Percentiles rank a stretch among this genome's conserved stretches.
These are phyloP conservation scores for Lithobates sylvaticus DNA, from an alignment of 2,797 vertebrate species.

Conservation along the genomic window DNA sequence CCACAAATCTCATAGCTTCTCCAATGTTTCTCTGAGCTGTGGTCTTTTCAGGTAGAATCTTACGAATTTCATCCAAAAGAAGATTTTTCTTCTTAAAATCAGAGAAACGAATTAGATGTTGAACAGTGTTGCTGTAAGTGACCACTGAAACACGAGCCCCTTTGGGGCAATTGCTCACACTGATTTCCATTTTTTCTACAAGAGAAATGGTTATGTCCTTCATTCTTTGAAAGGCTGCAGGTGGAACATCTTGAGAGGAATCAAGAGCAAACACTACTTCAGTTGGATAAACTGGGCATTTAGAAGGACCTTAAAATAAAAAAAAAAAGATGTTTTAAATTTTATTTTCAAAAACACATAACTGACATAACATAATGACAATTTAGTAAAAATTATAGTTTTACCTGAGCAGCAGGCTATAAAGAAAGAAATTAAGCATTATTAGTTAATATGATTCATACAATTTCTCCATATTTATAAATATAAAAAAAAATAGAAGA, in stretches of 20 bases:
- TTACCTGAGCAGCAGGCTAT: constrained; percentile 83
- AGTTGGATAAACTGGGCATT: constrained; percentile 83
- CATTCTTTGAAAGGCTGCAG: constrained; percentile 80
- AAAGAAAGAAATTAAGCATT: constrained; percentile 47
- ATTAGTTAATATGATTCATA: background rate
- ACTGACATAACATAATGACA: background rate
- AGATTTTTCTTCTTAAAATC: constrained; percentile 75
- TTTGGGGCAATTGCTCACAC: constrained; percentile 84
- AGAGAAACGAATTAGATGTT: constrained; percentile 84
- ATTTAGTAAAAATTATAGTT: constrained; percentile 24
- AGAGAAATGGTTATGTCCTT: constrained; percentile 75
- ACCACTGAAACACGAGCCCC: constrained; percentile 84
- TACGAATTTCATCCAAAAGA: constrained; percentile 76
- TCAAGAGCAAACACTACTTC: constrained; percentile 89
- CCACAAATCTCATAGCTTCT: constrained; percentile 84
- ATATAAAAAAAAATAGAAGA: background rate
- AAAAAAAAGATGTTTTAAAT: background rate
- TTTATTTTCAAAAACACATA: background rate
- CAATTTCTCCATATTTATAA: background rate
- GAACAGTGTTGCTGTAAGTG: constrained; percentile 76
- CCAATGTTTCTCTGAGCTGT: constrained; percentile 77
- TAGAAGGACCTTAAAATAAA: constrained; percentile 67
- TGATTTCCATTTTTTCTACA: constrained; percentile 78
- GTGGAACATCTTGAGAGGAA: constrained; percentile 80
- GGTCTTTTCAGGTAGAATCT: constrained; percentile 76